Evolutionary conservation across 2,797 vertebrate species (phyloP).

Genomic region (Epinephelus malabaricus): DNA sequence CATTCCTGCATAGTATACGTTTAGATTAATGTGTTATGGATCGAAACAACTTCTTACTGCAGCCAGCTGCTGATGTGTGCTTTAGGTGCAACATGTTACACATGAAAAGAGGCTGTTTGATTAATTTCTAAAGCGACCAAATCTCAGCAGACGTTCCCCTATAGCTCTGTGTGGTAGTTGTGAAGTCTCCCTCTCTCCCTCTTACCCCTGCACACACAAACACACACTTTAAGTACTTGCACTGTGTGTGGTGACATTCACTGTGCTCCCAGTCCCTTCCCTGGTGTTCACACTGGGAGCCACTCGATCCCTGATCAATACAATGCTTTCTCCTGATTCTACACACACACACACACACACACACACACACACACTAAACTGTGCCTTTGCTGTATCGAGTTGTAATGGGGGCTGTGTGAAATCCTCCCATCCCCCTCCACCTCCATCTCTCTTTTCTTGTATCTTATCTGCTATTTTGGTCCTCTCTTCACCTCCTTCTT

Average conservation of each 20-base stretch:
- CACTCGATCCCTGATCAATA: slow-evolving; percentile 79
- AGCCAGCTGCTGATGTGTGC: background rate
- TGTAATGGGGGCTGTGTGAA: slow-evolving; percentile 13
- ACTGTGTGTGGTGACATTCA: slow-evolving; percentile 57
- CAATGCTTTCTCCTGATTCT: slow-evolving; percentile 10
- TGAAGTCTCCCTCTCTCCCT: background rate
- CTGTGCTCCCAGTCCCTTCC: slow-evolving; percentile 48
- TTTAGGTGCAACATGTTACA: slow-evolving; percentile 1
- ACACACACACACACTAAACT: slow-evolving; percentile 27
- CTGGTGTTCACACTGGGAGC: slow-evolving; percentile 57
- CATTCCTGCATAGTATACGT: no score
- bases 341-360: slow-evolving; percentile 22
- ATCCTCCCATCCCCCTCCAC: slow-evolving; percentile 3
- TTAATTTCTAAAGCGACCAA: slow-evolving; percentile 20
- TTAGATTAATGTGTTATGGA: no score
- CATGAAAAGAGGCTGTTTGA: slow-evolving; percentile 10
- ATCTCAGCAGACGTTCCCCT: slow-evolving; percentile 33
- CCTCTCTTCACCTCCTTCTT: background rate
- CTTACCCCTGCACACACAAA: slow-evolving; percentile 3
- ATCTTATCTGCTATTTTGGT: slow-evolving; percentile 3
- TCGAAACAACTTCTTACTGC: background rate
- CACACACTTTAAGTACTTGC: slow-evolving; percentile 7
- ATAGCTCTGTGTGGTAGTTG: slow-evolving; percentile 11
- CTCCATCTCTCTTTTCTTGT: background rate
- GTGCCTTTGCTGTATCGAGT: slow-evolving; percentile 15